Conservation (phyloP, 2,113 vertebrate genomes). For the Vicugna pacos region DNA sequence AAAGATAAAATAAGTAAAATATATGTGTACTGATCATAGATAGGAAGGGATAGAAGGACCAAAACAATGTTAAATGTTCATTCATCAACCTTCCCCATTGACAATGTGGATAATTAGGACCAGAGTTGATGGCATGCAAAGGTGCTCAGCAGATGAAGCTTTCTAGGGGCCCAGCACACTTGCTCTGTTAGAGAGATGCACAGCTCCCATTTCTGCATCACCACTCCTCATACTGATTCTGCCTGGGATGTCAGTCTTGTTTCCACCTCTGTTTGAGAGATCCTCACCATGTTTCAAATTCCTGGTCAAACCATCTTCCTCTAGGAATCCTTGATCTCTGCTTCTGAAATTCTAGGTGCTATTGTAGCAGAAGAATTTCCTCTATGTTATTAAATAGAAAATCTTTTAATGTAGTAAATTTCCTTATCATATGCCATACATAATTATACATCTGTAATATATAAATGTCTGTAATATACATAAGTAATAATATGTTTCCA, state of each 20-base stretch:
- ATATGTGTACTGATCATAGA: neutral
- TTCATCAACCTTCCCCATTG: neutral
- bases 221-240: neutral
- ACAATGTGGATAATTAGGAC: neutral
- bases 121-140: neutral
- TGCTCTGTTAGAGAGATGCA: neutral
- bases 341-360: neutral
- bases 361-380: neutral
- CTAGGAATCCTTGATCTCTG: neutral
- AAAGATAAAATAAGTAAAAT: neutral
- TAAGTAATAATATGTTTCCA: neutral
- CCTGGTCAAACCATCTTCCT: neutral
- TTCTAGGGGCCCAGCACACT: neutral
- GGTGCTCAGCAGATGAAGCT: neutral
- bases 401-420: neutral
- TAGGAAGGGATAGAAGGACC: neutral
- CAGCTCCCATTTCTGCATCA: neutral
- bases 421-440: neutral
- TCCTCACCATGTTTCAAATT: neutral
- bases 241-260: neutral
- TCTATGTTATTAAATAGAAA: neutral
- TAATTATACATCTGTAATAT: neutral
- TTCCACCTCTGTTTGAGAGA: neutral
- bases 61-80: neutral
- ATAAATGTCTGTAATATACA: neutral